Conservation (phyloP, 2,888 invertebrate genomes). For the Phyllotreta cruciferae region DNA sequence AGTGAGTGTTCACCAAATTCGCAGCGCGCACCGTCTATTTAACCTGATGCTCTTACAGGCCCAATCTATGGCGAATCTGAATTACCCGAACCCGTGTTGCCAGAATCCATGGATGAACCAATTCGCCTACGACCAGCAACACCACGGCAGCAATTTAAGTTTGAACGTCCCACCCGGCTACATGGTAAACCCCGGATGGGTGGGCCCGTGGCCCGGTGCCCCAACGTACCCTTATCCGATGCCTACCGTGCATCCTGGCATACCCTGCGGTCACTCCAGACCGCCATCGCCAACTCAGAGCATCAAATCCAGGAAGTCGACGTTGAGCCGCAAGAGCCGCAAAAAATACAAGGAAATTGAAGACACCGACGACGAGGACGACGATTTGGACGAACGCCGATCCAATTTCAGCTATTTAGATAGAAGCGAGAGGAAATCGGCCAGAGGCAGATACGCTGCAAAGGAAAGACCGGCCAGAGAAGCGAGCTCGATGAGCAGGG, state of each 20-base stretch:
- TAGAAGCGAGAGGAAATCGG: slow-evolving; percentile 51
- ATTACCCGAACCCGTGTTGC: slow-evolving; percentile 66
- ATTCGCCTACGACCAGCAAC: slow-evolving; percentile 55
- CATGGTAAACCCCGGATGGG: slow-evolving; percentile 59
- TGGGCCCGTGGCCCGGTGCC: slow-evolving; percentile 60
- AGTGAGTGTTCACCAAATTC: slow-evolving; percentile 55
- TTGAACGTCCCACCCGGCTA: slow-evolving; percentile 60
- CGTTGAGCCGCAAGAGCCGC: slow-evolving; percentile 65
- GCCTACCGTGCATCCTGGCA: slow-evolving; percentile 63
- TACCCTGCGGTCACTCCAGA: slow-evolving; percentile 69
- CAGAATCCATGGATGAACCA: slow-evolving; percentile 56
- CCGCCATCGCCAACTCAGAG: slow-evolving; percentile 75
- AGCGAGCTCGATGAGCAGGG: slow-evolving; percentile 53
- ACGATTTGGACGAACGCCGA: slow-evolving; percentile 50
- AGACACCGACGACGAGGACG: slow-evolving; percentile 60
- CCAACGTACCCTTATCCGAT: slow-evolving; percentile 54
- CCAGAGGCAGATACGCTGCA: slow-evolving; percentile 47
- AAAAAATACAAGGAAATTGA: slow-evolving; percentile 62
- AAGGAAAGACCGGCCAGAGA: slow-evolving; percentile 49
- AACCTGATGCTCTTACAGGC: slow-evolving; percentile 62
- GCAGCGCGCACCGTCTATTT: neutral
- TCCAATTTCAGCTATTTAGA: slow-evolving; percentile 55
- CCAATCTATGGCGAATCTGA: slow-evolving; percentile 74
- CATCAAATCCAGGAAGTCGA: slow-evolving; percentile 73
- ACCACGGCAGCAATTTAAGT: slow-evolving; percentile 66